These are phyloP conservation scores for Delphinus delphis DNA, from an alignment of 2,113 vertebrate genomes.

Conservation along the genomic window DNA sequence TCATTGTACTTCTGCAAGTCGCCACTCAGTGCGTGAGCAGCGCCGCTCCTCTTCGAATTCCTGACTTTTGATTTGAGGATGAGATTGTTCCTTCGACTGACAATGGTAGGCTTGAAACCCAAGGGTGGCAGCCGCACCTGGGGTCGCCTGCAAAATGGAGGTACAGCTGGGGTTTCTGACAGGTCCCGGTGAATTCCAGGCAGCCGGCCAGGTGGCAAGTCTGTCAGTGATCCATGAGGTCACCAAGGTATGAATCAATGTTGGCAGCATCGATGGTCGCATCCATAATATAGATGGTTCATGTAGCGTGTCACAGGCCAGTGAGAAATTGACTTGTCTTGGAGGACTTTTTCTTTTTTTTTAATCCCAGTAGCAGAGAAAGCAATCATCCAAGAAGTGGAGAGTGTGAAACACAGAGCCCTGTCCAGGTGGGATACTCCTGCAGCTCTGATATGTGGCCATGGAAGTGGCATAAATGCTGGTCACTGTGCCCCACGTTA, in stretches of 20 bases:
- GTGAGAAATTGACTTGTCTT: constrained; percentile 68
- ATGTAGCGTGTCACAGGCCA: constrained; percentile 51
- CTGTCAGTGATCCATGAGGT: constrained; percentile 66
- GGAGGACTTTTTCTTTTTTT: not conserved
- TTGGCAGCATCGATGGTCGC: constrained; percentile 13
- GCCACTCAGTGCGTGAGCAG: not conserved
- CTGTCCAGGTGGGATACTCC: not conserved
- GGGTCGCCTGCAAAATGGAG: not conserved
- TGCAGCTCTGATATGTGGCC: not conserved
- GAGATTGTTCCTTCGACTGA: not conserved
- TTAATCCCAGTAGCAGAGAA: constrained; percentile 36
- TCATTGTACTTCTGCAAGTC: constrained; percentile 55
- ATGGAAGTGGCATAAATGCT: not conserved
- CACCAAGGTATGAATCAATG: constrained; percentile 56
- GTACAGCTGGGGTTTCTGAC: not conserved
- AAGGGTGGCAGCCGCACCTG: not conserved
- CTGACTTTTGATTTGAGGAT: constrained; percentile 2
- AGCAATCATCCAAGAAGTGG: constrained; percentile 59
- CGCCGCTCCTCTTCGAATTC: constrained; percentile 47
- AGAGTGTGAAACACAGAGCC: not conserved
- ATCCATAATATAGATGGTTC: constrained; percentile 62
- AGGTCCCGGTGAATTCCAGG: constrained; percentile 58
- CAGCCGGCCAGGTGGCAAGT: constrained; percentile 51
- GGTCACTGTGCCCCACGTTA: not conserved
- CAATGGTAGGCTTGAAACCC: not conserved